phyloP scores from a whole-genome alignment of 2,113 vertebrate genomes.

The Emberiza fucata region DNA sequence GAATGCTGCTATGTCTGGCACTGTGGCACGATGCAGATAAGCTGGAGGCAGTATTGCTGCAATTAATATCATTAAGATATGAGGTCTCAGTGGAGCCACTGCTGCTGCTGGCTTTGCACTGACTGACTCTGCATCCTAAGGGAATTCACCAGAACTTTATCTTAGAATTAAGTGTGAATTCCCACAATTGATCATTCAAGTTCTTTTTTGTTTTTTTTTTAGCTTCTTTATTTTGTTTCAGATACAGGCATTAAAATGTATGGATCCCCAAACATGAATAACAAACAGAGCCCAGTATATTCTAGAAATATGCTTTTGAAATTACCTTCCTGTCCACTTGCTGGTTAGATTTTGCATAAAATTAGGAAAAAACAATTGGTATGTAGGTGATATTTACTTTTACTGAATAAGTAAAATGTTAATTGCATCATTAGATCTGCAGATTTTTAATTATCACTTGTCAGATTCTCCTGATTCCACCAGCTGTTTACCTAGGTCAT shows the following conservation, averaged over 20 bases:
- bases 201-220: not conserved
- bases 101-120: not conserved
- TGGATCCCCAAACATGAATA: not conserved
- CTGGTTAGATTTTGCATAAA: not conserved
- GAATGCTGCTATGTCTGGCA: not conserved
- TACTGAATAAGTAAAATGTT: not conserved
- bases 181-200: accelerated
- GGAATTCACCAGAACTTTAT: not conserved
- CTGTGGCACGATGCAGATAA: not conserved
- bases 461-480: not conserved
- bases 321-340: not conserved
- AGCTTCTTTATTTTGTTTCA: not conserved
- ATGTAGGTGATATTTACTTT: not conserved
- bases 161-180: not conserved
- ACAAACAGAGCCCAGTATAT: not conserved
- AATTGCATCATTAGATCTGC: not conserved
- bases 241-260: not conserved
- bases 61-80: conserved; percentile 24
- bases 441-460: conserved; percentile 30
- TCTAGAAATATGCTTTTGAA: not conserved
- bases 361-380: not conserved
- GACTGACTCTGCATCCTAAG: not conserved
- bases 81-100: not conserved
- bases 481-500: conserved; percentile 11
- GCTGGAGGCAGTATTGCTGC: not conserved